A percentile compares a stretch with the other conserved stretches of the same genome.
Evolutionary conservation across 2,113 vertebrate genomes (phyloP).

Genomic region (Leptocoma aspasia): DNA sequence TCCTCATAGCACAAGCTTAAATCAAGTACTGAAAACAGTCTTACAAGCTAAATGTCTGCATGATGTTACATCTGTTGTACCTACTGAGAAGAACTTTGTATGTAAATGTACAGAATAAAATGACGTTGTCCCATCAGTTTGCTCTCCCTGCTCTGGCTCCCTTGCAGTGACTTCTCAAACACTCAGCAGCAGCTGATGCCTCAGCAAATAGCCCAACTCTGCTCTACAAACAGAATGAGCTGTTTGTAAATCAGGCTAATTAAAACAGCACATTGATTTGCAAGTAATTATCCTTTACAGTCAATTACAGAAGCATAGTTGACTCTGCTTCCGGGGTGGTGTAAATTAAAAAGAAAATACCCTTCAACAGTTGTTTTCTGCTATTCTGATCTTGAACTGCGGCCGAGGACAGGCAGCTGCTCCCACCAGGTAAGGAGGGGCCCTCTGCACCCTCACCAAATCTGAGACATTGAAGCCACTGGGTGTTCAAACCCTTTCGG

Average conservation of each 20-base stretch:
- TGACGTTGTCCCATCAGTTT: conserved; percentile 65
- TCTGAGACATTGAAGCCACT: fast-evolving
- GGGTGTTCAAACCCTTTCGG: not conserved
- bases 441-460: not conserved
- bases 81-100: conserved; percentile 75
- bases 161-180: not conserved
- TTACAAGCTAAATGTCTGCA: conserved; percentile 79
- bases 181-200: not conserved
- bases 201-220: not conserved
- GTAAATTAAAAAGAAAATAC: not conserved
- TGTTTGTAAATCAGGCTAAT: not conserved
- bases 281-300: not conserved
- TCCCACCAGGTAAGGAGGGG: not conserved
- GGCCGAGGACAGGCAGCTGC: not conserved
- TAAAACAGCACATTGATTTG: not conserved
- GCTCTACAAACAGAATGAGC: not conserved
- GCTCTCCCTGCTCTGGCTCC: conserved; percentile 60
- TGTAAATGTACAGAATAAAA: conserved; percentile 85
- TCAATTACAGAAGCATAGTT: not conserved
- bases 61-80: conserved; percentile 78
- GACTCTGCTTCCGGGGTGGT: not conserved
- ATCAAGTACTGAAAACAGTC: conserved; percentile 72
- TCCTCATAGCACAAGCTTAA: conserved; percentile 77
- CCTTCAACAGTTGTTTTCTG: not conserved
- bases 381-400: not conserved